These are phyloP conservation scores for Crioceris asparagi DNA, from an alignment of 2,888 invertebrate genomes.

Conservation along the genomic window DNA sequence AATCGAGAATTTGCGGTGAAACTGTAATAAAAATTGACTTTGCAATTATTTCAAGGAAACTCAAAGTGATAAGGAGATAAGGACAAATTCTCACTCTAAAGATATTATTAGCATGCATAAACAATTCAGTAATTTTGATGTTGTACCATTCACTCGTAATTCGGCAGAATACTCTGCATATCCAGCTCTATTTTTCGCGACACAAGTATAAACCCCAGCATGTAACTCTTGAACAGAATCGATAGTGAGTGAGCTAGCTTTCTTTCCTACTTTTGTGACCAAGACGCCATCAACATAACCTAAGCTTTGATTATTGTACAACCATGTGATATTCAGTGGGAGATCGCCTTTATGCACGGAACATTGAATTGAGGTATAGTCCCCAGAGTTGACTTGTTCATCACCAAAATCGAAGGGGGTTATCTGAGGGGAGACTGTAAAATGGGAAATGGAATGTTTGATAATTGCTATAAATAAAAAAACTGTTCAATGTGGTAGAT, in stretches of 20 bases:
- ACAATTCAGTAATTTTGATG: too few species aligned
- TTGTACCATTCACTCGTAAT: constrained; percentile 26
- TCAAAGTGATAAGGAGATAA: too few species aligned
- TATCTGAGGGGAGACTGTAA: constrained; percentile 30
- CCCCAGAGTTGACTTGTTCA: constrained; percentile 54
- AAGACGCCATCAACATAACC: constrained; percentile 31
- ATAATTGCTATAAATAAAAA: too few species aligned
- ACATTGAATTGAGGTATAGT: constrained; percentile 57
- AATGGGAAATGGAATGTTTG: too few species aligned
- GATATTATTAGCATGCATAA: too few species aligned
- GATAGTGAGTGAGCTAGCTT: constrained; percentile 22
- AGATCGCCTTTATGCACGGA: constrained; percentile 65
- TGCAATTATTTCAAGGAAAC: too few species aligned
- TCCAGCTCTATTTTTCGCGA: constrained; percentile 50
- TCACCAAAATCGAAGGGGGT: constrained; percentile 48
- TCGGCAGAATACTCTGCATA: constrained; percentile 44
- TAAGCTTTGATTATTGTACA: constrained; percentile 32
- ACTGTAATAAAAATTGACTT: too few species aligned
- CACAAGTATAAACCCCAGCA: constrained; percentile 53
- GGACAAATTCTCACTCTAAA: too few species aligned
- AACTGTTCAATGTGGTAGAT: not conserved
- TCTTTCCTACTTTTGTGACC: constrained; percentile 20
- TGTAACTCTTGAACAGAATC: constrained; percentile 47
- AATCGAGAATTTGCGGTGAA: constrained; percentile 35
- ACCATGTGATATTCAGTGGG: constrained; percentile 49